Conservation (phyloP, 1,140 invertebrate genomes). For the Drosophila rhopaloa region DNA sequence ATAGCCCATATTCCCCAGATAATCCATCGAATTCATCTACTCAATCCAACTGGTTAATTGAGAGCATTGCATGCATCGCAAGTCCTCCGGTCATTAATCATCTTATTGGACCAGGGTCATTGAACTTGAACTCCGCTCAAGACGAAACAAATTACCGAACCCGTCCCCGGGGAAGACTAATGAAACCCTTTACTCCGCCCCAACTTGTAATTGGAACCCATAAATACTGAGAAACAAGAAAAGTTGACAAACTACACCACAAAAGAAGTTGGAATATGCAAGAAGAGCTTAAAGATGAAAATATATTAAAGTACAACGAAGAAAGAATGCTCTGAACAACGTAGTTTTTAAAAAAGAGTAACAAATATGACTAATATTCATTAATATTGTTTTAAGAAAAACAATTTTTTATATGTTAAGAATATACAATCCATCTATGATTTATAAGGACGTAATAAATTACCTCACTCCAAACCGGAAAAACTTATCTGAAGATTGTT, state of each 20-base stretch:
- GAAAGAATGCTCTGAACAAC: not conserved
- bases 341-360: too few relatives aligned
- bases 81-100: conserved; percentile 28
- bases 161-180: conserved; percentile 35
- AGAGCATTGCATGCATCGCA: conserved; percentile 27
- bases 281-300: conserved; percentile 8
- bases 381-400: too few relatives aligned
- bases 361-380: too few relatives aligned
- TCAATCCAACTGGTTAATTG: conserved; percentile 22
- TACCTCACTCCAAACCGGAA: not conserved
- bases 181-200: conserved; percentile 43
- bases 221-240: conserved; percentile 67
- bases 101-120: conserved; percentile 20
- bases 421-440: not conserved
- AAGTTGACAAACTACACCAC: conserved; percentile 53
- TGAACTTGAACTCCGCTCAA: conserved; percentile 45
- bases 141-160: conserved; percentile 34
- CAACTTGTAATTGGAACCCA: conserved; percentile 72
- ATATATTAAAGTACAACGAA: not conserved
- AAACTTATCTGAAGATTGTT: not conserved
- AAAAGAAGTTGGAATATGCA: conserved; percentile 46
- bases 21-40: conserved; percentile 26
- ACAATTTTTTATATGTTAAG: too few relatives aligned
- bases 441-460: too few relatives aligned
- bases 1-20: conserved; percentile 23